Conservation (phyloP, 2,888 invertebrate species). For the Griposia aprilina region DNA sequence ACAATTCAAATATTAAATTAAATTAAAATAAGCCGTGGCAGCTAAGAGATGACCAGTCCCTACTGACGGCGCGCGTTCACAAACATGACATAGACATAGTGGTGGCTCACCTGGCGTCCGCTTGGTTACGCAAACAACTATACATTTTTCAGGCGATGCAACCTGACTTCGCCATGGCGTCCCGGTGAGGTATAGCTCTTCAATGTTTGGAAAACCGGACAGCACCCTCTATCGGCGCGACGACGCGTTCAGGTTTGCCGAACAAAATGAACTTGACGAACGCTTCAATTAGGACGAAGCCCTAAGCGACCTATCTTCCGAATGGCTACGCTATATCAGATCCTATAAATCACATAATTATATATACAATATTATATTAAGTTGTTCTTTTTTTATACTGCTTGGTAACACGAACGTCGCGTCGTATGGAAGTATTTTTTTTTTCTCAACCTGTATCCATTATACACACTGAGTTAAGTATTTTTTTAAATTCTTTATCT, state of each 20-base stretch:
- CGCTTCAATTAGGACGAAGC: neutral
- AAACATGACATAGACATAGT: too few species aligned
- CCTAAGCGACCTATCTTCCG: neutral
- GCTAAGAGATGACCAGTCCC: too few species aligned
- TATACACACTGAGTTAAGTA: neutral
- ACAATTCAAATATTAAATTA: too few species aligned
- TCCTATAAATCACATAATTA: conserved; percentile 15
- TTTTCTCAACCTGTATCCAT: neutral
- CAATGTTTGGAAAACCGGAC: neutral
- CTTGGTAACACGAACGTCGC: neutral
- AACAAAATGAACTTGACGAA: neutral
- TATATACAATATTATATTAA: conserved; percentile 14
- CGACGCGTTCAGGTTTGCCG: neutral
- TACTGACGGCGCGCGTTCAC: too few species aligned
- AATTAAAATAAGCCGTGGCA: too few species aligned
- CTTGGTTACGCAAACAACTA: too few species aligned
- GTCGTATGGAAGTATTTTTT: neutral
- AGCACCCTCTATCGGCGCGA: neutral
- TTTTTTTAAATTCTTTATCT: neutral
- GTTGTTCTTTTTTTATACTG: neutral
- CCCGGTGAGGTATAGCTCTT: neutral
- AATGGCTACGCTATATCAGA: conserved; percentile 8
- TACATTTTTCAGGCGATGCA: neutral
- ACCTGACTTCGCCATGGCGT: neutral
- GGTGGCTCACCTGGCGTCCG: neutral